Evolutionary conservation across 2,797 vertebrate genomes (phyloP).

Genomic region (Balearica regulorum): DNA sequence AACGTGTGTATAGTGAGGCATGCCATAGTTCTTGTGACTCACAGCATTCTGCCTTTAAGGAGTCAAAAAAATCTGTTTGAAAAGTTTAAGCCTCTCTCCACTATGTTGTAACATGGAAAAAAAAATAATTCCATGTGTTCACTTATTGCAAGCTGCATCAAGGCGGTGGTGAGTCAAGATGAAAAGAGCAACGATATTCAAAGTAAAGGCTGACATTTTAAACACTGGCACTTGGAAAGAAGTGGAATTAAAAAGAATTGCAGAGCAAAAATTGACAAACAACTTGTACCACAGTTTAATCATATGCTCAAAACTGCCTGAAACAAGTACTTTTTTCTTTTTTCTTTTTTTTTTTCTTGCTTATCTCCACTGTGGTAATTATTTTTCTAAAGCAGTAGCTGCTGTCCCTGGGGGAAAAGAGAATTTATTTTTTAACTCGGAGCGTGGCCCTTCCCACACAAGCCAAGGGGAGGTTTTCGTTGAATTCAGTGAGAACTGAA

Average conservation of each 20-base stretch:
- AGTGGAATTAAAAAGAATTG: neutral
- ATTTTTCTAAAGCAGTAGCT: neutral
- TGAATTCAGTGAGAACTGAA: neutral
- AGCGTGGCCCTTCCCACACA: neutral
- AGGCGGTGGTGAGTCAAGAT: neutral
- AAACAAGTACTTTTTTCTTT: neutral
- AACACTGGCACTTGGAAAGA: conserved; percentile 3
- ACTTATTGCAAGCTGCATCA: neutral
- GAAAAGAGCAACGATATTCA: conserved; percentile 40
- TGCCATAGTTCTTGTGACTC: conserved; percentile 4
- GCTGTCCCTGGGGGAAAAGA: neutral
- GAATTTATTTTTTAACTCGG: neutral
- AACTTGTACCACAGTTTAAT: conserved; percentile 1
- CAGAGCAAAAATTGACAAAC: conserved; percentile 16
- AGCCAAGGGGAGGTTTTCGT: neutral
- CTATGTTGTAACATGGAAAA: neutral
- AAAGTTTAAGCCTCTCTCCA: neutral
- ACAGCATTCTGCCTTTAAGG: neutral
- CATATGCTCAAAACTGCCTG: neutral
- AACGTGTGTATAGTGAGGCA: neutral
- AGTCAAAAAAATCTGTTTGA: conserved; percentile 3
- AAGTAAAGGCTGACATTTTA: conserved; percentile 39
- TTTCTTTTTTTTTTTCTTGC: neutral
- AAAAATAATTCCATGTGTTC: neutral
- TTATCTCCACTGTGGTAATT: neutral